phyloP scores from a whole-genome alignment of 2,888 invertebrate species.

The Orchesella flavescens region DNA sequence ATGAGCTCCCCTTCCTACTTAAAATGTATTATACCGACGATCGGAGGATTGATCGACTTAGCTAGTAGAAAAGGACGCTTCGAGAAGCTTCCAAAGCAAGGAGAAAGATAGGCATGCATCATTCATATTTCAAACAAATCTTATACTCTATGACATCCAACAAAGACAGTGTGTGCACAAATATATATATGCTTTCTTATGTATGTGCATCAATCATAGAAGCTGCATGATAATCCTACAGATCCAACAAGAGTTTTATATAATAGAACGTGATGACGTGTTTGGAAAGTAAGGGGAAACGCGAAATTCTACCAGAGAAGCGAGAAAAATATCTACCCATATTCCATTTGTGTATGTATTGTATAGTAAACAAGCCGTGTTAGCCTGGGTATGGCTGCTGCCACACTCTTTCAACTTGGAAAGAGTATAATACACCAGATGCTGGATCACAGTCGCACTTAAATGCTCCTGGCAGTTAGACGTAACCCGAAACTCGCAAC shows the following conservation, averaged over 20 bases:
- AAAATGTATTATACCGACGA: too few relatives aligned
- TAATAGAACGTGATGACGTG: conserved; percentile 44
- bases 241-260: conserved; percentile 20
- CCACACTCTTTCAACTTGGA: not conserved
- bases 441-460: not conserved
- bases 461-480: conserved; percentile 19
- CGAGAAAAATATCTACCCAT: not conserved
- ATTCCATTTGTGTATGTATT: too few relatives aligned
- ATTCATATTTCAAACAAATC: too few relatives aligned
- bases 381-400: too few relatives aligned
- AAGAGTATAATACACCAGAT: not conserved
- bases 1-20: too few relatives aligned
- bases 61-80: too few relatives aligned
- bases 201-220: not conserved
- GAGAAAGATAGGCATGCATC: too few relatives aligned
- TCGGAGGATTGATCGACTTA: too few relatives aligned
- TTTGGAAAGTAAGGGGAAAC: conserved; percentile 4
- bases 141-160: too few relatives aligned
- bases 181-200: not conserved
- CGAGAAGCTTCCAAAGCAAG: too few relatives aligned
- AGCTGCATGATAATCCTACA: conserved; percentile 22
- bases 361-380: too few relatives aligned
- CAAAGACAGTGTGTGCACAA: too few relatives aligned
- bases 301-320: not conserved
- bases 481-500: conserved; percentile 35